Base-by-base conservation (phyloP, 2,113 vertebrate genomes). In the Acanthochromis polyacanthus region DNA sequence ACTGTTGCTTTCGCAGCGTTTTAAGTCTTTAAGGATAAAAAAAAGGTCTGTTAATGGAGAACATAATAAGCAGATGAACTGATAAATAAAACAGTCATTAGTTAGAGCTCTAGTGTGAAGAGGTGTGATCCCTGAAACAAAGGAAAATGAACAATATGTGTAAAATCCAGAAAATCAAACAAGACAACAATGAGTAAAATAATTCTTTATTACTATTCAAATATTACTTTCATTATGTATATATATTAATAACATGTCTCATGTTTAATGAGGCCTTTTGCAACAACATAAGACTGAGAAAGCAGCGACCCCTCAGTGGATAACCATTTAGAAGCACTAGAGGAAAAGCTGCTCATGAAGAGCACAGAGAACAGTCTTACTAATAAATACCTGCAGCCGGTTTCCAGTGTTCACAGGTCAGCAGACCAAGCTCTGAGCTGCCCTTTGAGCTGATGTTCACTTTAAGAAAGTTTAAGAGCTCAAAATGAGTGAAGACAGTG, bases 121-220 rank as follows among this genome's bases (percentile, higher is more conserved):
- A 36, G 32, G 32, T 8, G 1, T 9, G 32, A 8, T 36, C 32
- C 7, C 32, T 36, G 32, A 36, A 36, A 36, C 32, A 36, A 36
- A 36, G 6, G 32, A 36, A 36, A 36, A 1, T 36, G 32, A 9
- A 7, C 32, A 36, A 10, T 8, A 36, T 10, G 32, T 36, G 32
- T 36, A 36, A 36, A 36, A 8, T 8, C 32, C 9, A 10, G 9
- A 36, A 48, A 38, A 25, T 40, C 16, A 46, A 5, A 60, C 43
- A 30, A 6, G 23, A 66, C 15, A 25, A 19, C 22, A 52, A 8
- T 25, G 30, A 22, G 16, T 56, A 71, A 71, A 76, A 57, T 40
- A 50, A 36, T 12, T 0, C 43, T 53, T 75, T 75, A 50, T 8
- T 50, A 7, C 17, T 65, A 75, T 70, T 75, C 11, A 56, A 14